Conservation (phyloP, 2,797 vertebrate species). For the Scolopax rusticola region DNA sequence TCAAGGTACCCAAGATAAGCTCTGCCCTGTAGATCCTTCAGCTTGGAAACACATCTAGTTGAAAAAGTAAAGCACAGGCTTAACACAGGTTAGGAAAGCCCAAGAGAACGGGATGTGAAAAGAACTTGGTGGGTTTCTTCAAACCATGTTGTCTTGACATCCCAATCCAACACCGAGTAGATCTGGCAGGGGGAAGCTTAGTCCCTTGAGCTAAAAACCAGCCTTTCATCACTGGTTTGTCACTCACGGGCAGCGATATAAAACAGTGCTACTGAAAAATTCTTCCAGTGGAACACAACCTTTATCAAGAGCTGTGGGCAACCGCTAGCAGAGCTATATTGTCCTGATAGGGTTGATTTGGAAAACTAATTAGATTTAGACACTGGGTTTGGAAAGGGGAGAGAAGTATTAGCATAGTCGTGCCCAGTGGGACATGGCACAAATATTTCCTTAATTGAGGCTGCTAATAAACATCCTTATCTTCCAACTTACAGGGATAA, state of each 20-base stretch:
- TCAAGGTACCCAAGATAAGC: not conserved
- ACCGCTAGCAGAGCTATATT: not conserved
- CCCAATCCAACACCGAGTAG: not conserved
- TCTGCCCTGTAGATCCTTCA: not conserved
- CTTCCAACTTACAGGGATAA: not conserved
- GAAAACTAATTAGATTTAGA: constrained; percentile 39
- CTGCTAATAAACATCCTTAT: constrained; percentile 51
- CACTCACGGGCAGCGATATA: not conserved
- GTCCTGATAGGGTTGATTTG: constrained; percentile 21
- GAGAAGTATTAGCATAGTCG: constrained; percentile 27
- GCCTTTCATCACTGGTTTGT: not conserved
- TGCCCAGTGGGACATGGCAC: constrained; percentile 36
- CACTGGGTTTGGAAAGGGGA: constrained; percentile 43
- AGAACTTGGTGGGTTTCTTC: not conserved
- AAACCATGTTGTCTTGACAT: not conserved
- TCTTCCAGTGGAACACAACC: constrained; percentile 21
- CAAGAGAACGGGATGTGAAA: not conserved
- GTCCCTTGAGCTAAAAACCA: not conserved
- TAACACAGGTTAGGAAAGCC: not conserved
- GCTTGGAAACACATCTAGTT: not conserved
- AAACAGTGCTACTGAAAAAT: not conserved
- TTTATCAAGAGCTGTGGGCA: constrained; percentile 55
- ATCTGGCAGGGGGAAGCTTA: not conserved
- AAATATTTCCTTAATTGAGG: constrained; percentile 44
- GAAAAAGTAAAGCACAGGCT: not conserved